Base-by-base conservation (phyloP, 2,888 invertebrate genomes). In the Hypomecis atomaria region DNA sequence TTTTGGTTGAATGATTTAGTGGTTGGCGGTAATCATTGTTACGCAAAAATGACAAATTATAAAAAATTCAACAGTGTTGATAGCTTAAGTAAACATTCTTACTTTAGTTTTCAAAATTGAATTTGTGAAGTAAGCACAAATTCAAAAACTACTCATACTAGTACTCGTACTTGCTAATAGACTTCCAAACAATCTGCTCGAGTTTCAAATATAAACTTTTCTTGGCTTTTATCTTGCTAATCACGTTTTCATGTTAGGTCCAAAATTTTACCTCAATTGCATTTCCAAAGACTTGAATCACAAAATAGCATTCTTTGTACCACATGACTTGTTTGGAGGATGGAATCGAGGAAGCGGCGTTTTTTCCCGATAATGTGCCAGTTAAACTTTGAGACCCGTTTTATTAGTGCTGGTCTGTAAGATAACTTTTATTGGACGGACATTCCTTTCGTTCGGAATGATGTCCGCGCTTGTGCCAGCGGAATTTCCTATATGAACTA, bases 401-500 rank as follows among this genome's bases (percentile, higher is more conserved):
- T 65, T 65, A 65, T 61, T 65, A 65, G 65, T 43, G 65, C 57
- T 61, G 49, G 53, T 53, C 53, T 57, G 60, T 65, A 48, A 53
- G 60, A 65, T 65, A 65, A 65, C 65, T 65, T 65, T 65, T 65
- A 65, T 65, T 61, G 53, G 60, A 61, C 57, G 57, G 60, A 65
- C 57, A 65, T 65, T 61, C 65, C 56, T 57, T 58, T 57, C 60
- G 44, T 61, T 60, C 33, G 57, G 44, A 65, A 65, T 53, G 65
- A 65, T 65, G 60, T 60, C 53, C 48, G 43, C 36, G 59, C 52
- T 53, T 44, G 53, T 43, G 59, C 56, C 38, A 45, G 40, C 37
- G 60, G 65, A 60, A 65, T 61, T 61, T 61, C 48, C 60, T 58
- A 34, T 58, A 65, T 60, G 43, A 65, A 57, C 38, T 36, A 23